These are phyloP conservation scores for Trachymyrmex cornetzi DNA, from an alignment of 1,140 invertebrate species.

Conservation along the genomic window DNA sequence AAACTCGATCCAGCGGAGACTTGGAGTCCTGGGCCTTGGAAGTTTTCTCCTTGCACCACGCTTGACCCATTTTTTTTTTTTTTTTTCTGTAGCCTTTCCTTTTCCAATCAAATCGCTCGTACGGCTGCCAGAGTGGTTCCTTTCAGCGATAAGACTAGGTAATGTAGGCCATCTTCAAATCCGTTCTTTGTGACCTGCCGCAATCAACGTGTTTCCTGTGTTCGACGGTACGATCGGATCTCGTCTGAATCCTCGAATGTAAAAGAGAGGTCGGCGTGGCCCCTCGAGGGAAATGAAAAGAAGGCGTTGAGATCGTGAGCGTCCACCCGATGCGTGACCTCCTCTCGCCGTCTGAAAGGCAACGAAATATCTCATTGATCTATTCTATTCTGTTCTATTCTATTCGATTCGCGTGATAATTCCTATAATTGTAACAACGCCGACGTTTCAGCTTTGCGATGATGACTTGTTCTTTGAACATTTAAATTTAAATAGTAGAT, in stretches of 20 bases:
- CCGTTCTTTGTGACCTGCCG: conserved; percentile 80
- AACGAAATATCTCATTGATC: conserved; percentile 40
- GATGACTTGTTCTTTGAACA: background rate
- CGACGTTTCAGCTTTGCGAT: background rate
- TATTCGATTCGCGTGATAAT: conserved; percentile 30
- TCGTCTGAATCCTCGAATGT: conserved; percentile 26
- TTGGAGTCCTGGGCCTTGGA: conserved; percentile 85
- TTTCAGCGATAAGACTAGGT: conserved; percentile 72
- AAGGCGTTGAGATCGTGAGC: background rate
- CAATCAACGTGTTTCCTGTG: conserved; percentile 72
- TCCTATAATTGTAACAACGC: background rate
- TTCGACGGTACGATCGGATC: conserved; percentile 58
- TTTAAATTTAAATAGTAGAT: background rate
- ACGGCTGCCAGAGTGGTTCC: conserved; percentile 12
- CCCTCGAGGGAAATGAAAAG: conserved; percentile 18
- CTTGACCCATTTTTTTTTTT: conserved; percentile 81
- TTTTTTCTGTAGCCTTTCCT: background rate
- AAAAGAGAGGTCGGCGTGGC: background rate
- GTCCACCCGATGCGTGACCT: conserved; percentile 10
- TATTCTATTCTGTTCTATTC: conserved; percentile 14
- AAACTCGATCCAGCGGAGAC: conserved; percentile 84
- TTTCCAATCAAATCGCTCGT: conserved; percentile 31
- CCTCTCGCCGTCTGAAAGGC: conserved; percentile 25
- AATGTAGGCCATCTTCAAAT: conserved; percentile 77
- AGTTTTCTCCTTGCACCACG: conserved; percentile 85